These are phyloP conservation scores for Charanyca ferruginea DNA, from an alignment of 2,888 invertebrate genomes.

Conservation along the genomic window DNA sequence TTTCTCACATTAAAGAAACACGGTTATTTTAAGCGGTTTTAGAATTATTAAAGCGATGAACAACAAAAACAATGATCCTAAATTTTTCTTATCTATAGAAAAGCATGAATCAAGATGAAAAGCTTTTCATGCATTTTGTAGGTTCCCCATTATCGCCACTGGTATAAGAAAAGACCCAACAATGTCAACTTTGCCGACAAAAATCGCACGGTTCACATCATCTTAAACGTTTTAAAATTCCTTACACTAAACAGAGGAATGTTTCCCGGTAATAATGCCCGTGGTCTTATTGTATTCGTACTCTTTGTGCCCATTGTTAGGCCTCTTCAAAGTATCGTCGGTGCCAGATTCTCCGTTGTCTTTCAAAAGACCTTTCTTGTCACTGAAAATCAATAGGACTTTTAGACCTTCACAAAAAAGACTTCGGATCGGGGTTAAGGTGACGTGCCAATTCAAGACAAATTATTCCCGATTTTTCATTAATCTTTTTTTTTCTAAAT, in stretches of 20 bases:
- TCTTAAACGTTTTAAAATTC: constrained; percentile 56
- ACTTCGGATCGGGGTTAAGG: constrained; percentile 45
- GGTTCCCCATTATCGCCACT: constrained; percentile 14
- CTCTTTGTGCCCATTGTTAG: constrained; percentile 83
- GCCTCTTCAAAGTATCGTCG: constrained; percentile 73
- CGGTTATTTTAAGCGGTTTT: constrained; percentile 6
- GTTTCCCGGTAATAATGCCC: constrained; percentile 87
- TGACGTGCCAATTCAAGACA: constrained; percentile 51
- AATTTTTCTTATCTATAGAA: not conserved
- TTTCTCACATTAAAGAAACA: constrained; percentile 1
- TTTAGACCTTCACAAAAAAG: constrained; percentile 35
- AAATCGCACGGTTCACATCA: constrained; percentile 53
- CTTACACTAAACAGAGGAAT: constrained; percentile 82
- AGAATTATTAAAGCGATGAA: constrained; percentile 13
- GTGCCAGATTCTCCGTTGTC: constrained; percentile 73
- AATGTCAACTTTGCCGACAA: constrained; percentile 46
- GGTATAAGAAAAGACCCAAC: constrained; percentile 34
- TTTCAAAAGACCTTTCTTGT: constrained; percentile 85
- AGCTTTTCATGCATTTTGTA: constrained; percentile 30
- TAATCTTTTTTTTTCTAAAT: constrained; percentile 50
- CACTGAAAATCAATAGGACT: constrained; percentile 78
- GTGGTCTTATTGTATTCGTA: constrained; percentile 87
- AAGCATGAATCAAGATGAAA: constrained; percentile 9
- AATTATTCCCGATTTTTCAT: constrained; percentile 59
- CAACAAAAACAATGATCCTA: constrained; percentile 5